Conservation (phyloP, 2,888 invertebrate species). For the Pyrrhosoma nymphula region DNA sequence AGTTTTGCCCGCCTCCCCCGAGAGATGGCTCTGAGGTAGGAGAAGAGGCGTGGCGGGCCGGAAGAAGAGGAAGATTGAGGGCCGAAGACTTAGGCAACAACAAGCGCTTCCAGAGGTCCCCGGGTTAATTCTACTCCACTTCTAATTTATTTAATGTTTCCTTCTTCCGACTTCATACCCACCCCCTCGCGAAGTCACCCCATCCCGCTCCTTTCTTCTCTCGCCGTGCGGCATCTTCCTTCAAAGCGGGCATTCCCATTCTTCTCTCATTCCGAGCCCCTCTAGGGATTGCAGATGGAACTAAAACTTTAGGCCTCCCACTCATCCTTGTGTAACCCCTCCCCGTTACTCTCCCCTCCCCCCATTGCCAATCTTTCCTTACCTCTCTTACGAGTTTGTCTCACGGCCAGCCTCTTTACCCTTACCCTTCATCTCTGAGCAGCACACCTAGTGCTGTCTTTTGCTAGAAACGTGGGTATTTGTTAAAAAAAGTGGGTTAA, state of each 20-base stretch:
- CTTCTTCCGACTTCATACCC: neutral
- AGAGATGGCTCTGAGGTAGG: no score
- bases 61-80: slow-evolving; percentile 18
- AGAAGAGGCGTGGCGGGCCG: neutral
- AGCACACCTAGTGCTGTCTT: no score
- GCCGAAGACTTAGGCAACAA: slow-evolving; percentile 43
- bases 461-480: no score
- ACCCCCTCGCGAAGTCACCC: neutral
- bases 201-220: neutral
- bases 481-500: no score
- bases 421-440: no score
- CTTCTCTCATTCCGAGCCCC: neutral
- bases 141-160: slow-evolving; percentile 54
- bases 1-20: neutral
- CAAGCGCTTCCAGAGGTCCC: neutral
- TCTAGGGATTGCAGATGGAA: slow-evolving; percentile 47
- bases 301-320: slow-evolving; percentile 39
- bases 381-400: no score
- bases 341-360: no score
- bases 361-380: no score
- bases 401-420: no score
- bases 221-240: neutral
- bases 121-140: slow-evolving; percentile 43
- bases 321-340: neutral
- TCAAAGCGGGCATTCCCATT: neutral